Evolutionary conservation across 2,888 invertebrate genomes (phyloP).

Genomic region (Portevinia maculata): DNA sequence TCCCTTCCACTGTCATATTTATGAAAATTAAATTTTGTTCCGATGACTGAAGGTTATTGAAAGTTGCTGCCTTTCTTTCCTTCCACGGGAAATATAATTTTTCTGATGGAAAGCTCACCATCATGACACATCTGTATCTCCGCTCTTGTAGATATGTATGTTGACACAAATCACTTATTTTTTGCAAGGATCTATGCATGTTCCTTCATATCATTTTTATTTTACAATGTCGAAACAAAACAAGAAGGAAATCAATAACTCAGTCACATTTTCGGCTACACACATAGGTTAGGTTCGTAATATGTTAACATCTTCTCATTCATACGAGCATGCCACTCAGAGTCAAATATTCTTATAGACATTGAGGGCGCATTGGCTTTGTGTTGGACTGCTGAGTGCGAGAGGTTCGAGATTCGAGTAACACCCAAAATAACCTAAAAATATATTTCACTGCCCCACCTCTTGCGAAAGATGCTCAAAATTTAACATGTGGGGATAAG

Average conservation of each 20-base stretch:
- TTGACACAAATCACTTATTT: too few species aligned
- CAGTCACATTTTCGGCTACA: not conserved
- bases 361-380: too few species aligned
- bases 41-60: not conserved
- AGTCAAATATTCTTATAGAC: too few species aligned
- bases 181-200: too few species aligned
- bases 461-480: too few species aligned
- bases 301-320: not conserved
- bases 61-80: conserved; percentile 7
- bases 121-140: conserved; percentile 11
- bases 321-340: too few species aligned
- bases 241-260: not conserved
- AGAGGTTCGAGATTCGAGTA: too few species aligned
- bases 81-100: conserved; percentile 14
- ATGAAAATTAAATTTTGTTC: conserved; percentile 7
- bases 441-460: too few species aligned
- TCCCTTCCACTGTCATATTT: not conserved
- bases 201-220: not conserved
- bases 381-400: too few species aligned
- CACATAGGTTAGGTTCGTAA: too few species aligned
- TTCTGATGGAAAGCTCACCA: conserved; percentile 13
- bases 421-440: too few species aligned
- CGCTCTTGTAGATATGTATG: not conserved
- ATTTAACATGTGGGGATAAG: too few species aligned
- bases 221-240: not conserved